Base-by-base conservation (phyloP, 2,797 vertebrate species). In the Sebastes flavidus region DNA sequence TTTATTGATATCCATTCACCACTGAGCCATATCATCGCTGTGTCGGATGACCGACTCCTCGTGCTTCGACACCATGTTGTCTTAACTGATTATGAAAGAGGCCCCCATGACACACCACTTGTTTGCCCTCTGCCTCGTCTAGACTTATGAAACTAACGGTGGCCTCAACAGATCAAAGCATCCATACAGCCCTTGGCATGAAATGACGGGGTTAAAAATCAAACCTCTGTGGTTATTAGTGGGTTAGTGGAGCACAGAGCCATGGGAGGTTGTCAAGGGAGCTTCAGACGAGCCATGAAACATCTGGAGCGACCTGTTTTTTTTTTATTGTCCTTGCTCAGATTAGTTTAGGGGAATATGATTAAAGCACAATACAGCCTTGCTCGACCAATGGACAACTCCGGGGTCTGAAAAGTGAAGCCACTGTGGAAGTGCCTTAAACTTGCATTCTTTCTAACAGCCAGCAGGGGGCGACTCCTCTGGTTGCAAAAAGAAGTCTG, bases 121-220 rank as follows among this genome's bases (percentile, higher is more conserved):
- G 78, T 88, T 87, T 91, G 87, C 82, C 90, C 81, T 88, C 75
- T 84, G 86, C 78, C 78, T 81, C 1, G 58, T 90, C 83, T 81
- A 72, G 89, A 83, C 83, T 81, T 65, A 62, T 72, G 52, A 78
- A 88, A 72, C 71, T 63, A 75, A 79, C 75, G 25, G 65, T 67
- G 65, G 67, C 68, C 72, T 81, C 69, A 72, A 65, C 49, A 75
- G 52, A 87, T 88, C 80, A 90, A 88, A 88, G 84, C 59, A 46
- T 42, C 46, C 32, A 84, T 36, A 71, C 38, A 78, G 75, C 65
- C 29, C 18, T 46, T 22, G 20, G 59, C 65, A 79, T 71, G 55
- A 80, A 69, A 16, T 66, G 71, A 83, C 3, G 1, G 56, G 30
- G 75, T 83, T 88, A 70, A 72, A 78, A 77, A 78, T 68, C 73